Evolutionary conservation across 2,113 vertebrate genomes (phyloP), one percentile per base, ranked within the genome.

Genomic region (Reinhardtius hippoglossoides): DNA sequence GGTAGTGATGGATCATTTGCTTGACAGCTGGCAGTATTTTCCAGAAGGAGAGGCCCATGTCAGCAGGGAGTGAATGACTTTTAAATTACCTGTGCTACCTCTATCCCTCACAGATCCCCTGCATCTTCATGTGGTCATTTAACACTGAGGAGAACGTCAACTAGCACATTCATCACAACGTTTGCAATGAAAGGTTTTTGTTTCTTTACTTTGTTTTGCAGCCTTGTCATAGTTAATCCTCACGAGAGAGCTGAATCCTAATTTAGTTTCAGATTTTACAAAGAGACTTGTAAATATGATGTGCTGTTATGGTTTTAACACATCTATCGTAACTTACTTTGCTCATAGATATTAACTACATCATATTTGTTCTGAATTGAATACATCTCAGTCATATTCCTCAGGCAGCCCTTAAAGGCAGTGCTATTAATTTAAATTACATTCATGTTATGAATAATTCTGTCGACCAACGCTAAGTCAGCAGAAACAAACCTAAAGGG

Each of bases 1-100:
- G 40, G 65, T 72, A 73, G 80, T 92, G 90, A 93, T 90, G 80
- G 72, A 93, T 91, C 16, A 40, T 71, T 84, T 71, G 44, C 42
- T 82, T 61, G 44, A 72, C 50, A 80, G 58, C 85, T 79, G 44
- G 61, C 69, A 60, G 83, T 57, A 73, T 75, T 83, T 59, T 80
- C 72, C 60, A 26, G 67, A 76, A 60, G 54, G 20, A 90, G 87
- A 84, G 40, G 71, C 67, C 68, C 68, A 63, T 57, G 64, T 68
- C 84, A 82, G 86, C 80, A 74, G 67, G 84, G 52, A 76, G 69
- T 16, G 16, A 85, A 92, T 89, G 75, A 65, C 67, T 81, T 92
- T 88, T 73, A 87, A 92, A 92, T 88, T 72, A 88, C 87, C 76
- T 67, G 71, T 31, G 59, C 61, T 50, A 64, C 71, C 58, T 79